These are phyloP conservation scores for Falco naumanni DNA, from an alignment of 2,797 vertebrate species.

Conservation along the genomic window DNA sequence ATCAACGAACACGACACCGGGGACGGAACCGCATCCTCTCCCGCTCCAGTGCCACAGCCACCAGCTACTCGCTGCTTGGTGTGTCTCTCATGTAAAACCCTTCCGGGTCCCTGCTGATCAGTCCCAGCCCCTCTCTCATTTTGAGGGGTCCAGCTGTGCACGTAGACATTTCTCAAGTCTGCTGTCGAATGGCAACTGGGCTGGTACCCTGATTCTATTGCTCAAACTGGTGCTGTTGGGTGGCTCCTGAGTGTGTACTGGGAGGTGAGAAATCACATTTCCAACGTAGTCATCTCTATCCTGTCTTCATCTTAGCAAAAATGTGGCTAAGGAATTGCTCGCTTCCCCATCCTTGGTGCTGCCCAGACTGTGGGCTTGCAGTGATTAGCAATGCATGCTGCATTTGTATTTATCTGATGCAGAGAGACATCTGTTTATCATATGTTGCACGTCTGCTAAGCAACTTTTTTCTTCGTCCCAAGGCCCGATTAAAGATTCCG, in stretches of 20 bases:
- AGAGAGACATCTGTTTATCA: slow-evolving; percentile 66
- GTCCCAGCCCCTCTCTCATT: background rate
- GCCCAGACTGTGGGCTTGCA: background rate
- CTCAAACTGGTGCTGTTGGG: background rate
- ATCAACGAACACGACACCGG: fast-evolving
- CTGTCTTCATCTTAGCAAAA: background rate
- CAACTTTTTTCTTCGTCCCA: slow-evolving; percentile 22
- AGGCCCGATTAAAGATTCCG: slow-evolving; percentile 60
- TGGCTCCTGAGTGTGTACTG: fast-evolving
- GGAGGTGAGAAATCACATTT: background rate
- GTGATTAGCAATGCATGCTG: background rate
- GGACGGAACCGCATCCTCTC: background rate
- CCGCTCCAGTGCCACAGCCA: fast-evolving
- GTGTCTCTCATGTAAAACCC: background rate
- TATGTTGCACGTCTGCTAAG: slow-evolving; percentile 38
- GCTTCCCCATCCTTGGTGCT: background rate
- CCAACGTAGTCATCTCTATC: fast-evolving
- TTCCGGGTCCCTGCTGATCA: background rate
- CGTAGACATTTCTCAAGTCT: fast-evolving
- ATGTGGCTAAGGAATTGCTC: fast-evolving
- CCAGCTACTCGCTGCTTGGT: background rate
- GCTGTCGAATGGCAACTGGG: background rate
- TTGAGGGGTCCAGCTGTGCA: fast-evolving
- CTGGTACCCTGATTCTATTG: fast-evolving
- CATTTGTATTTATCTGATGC: slow-evolving; percentile 33